A percentile compares a stretch with the other conserved stretches of the same genome.
phyloP scores from a whole-genome alignment of 2,888 invertebrate genomes.

The Pseudococcus longispinus region DNA sequence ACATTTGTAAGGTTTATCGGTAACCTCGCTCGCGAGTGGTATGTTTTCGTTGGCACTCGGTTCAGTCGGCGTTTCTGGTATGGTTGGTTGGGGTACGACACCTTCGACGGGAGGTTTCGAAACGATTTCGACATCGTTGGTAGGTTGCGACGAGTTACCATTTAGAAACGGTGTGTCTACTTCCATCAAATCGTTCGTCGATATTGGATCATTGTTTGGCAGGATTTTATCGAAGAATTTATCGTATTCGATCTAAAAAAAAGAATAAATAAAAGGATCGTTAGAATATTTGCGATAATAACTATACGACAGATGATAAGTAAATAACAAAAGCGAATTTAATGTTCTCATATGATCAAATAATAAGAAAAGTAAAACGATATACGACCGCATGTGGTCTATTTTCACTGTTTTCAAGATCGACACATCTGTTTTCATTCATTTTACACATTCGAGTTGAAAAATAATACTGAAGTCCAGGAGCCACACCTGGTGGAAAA shows the following conservation, averaged over 20 bases:
- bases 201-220: neutral
- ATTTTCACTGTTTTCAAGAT: too few relatives aligned
- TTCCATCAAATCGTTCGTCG: neutral
- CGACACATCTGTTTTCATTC: too few relatives aligned
- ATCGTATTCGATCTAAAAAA: neutral
- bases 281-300: neutral
- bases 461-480: too few relatives aligned
- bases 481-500: too few relatives aligned
- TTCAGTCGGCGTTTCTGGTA: neutral
- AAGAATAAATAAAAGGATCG: neutral
- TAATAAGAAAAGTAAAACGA: too few relatives aligned
- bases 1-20: constrained; percentile 48
- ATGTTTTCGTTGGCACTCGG: neutral
- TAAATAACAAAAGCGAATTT: too few relatives aligned
- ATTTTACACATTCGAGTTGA: too few relatives aligned
- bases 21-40: neutral
- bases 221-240: neutral
- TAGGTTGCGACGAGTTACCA: neutral
- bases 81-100: neutral
- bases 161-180: neutral
- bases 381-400: too few relatives aligned
- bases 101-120: neutral
- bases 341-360: too few relatives aligned
- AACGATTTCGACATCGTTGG: neutral
- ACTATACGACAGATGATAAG: too few relatives aligned